phyloP scores from a whole-genome alignment of 2,888 invertebrate species.

The Drosophila basisetae region DNA sequence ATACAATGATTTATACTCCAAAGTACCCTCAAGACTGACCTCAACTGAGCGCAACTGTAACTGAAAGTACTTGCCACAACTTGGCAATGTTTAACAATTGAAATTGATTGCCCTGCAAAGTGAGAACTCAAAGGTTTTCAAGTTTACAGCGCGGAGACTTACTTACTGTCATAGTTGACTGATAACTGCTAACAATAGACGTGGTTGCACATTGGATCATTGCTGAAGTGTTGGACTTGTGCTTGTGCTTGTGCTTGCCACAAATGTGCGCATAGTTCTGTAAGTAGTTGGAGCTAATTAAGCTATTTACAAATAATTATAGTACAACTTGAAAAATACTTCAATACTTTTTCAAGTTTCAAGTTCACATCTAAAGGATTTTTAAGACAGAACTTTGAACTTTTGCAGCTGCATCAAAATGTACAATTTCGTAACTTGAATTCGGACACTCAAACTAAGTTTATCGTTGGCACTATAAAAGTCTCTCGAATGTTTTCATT shows the following conservation, averaged over 20 bases:
- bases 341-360: background rate
- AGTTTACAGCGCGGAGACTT: background rate
- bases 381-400: background rate
- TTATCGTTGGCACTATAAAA: conserved; percentile 16
- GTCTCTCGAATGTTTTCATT: background rate
- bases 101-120: conserved; percentile 31
- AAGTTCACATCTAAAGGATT: background rate
- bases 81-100: conserved; percentile 24
- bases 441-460: conserved; percentile 11
- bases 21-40: conserved; percentile 13
- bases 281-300: background rate
- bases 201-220: background rate
- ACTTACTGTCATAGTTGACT: background rate
- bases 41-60: background rate
- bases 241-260: background rate
- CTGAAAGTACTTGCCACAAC: conserved; percentile 1
- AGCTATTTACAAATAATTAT: background rate
- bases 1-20: conserved; percentile 27
- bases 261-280: background rate
- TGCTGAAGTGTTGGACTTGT: background rate
- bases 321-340: background rate
- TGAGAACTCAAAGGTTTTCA: conserved; percentile 21
- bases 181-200: conserved; percentile 28
- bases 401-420: background rate
- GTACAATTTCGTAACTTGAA: conserved; percentile 6